Percentiles rank a stretch among this genome's conserved stretches.
Conservation (phyloP, 2,888 invertebrate species). For the Bellardia bayeri region DNA sequence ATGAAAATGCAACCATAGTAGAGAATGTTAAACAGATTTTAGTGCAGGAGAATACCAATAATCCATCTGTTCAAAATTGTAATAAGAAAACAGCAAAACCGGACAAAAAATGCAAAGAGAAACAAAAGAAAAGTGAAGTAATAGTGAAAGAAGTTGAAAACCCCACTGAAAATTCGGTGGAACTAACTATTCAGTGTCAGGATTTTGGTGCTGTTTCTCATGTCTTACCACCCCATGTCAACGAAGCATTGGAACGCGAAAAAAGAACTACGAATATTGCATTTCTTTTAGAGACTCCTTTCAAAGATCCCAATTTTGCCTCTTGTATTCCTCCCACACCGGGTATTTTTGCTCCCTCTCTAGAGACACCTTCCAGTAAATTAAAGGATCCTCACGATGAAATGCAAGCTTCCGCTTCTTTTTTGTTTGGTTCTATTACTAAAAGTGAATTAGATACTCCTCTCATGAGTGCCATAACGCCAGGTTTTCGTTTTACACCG, state of each 20-base stretch:
- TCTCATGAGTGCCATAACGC: conserved; percentile 85
- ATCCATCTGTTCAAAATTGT: conserved; percentile 77
- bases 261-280: conserved; percentile 79
- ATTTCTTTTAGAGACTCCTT: conserved; percentile 86
- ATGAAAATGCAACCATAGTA: not conserved
- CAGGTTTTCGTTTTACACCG: conserved; percentile 78
- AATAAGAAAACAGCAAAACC: conserved; percentile 9
- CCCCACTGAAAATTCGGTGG: not conserved
- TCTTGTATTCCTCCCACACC: conserved; percentile 86
- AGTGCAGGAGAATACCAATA: conserved; percentile 28
- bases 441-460: conserved; percentile 87
- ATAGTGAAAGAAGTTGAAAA: not conserved
- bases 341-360: conserved; percentile 84
- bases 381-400: conserved; percentile 68
- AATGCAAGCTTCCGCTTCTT: conserved; percentile 76
- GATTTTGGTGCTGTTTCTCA: not conserved
- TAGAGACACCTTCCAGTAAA: conserved; percentile 80
- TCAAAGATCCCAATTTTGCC: conserved; percentile 84
- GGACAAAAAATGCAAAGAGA: conserved; percentile 1
- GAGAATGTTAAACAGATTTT: conserved; percentile 43
- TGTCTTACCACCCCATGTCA: conserved; percentile 30
- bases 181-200: not conserved
- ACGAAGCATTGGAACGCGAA: conserved; percentile 70
- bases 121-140: not conserved
- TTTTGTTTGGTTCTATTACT: conserved; percentile 82